phyloP scores from a whole-genome alignment of 2,888 invertebrate species.

The Argyresthia goedartella region DNA sequence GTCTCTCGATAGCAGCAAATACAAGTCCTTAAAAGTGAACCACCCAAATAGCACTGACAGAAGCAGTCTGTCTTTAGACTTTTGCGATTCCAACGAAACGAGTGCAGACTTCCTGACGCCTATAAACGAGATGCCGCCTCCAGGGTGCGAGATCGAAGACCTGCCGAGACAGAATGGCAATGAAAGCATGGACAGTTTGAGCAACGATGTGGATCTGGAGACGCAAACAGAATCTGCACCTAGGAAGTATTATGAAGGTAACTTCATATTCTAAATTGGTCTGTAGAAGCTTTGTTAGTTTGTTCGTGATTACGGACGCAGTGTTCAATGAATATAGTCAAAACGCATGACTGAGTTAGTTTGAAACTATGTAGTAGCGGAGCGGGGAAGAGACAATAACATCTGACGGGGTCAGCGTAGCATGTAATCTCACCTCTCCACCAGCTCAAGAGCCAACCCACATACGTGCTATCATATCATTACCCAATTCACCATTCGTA shows the following conservation, averaged over 20 bases:
- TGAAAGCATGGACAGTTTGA: constrained; percentile 53
- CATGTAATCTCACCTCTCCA: too few relatives aligned
- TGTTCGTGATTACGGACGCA: too few relatives aligned
- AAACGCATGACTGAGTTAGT: too few relatives aligned
- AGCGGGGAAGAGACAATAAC: too few relatives aligned
- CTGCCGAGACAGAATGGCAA: constrained; percentile 56
- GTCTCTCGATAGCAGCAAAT: constrained; percentile 59
- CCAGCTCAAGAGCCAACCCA: too few relatives aligned
- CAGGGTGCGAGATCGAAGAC: constrained; percentile 61
- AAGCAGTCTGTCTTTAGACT: constrained; percentile 55
- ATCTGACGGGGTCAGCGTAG: too few relatives aligned
- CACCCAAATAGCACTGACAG: constrained; percentile 42
- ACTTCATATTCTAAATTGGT: too few relatives aligned
- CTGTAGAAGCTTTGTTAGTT: neutral
- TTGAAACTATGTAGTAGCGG: too few relatives aligned
- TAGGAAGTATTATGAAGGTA: constrained; percentile 41
- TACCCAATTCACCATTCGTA: too few relatives aligned
- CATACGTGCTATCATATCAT: too few relatives aligned
- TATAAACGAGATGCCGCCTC: constrained; percentile 63
- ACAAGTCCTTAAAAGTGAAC: constrained; percentile 42
- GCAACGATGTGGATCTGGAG: constrained; percentile 55
- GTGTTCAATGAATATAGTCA: too few relatives aligned
- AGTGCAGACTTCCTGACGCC: constrained; percentile 65
- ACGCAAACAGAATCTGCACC: constrained; percentile 59
- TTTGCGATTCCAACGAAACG: constrained; percentile 63